Evolutionary conservation across 1,140 invertebrate genomes (phyloP).

Genomic region (Elysia chlorotica): DNA sequence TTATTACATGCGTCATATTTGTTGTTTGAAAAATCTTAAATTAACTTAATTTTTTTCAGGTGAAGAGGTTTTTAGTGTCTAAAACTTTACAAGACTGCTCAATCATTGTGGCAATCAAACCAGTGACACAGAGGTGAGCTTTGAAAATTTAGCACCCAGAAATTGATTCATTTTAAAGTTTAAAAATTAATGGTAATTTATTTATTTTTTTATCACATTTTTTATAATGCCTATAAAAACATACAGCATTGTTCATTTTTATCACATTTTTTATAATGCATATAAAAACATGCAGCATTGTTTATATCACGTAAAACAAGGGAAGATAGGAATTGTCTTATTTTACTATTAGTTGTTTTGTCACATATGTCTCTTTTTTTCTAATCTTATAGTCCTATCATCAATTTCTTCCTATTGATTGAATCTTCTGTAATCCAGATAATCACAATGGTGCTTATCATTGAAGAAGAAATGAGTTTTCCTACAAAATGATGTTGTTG

Average conservation of each 20-base stretch:
- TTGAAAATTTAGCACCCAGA: no score
- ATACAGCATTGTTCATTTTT: neutral
- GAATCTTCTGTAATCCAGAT: no score
- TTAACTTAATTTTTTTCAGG: constrained; percentile 32
- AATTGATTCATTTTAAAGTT: no score
- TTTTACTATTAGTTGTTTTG: no score
- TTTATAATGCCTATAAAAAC: neutral
- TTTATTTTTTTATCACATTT: neutral
- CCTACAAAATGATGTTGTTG: no score
- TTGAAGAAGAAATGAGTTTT: no score
- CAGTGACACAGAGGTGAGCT: constrained; percentile 21
- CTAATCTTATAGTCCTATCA: no score
- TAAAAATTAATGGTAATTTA: neutral
- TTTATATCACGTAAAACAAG: no score
- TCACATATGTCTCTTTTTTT: no score
- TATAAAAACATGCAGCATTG: neutral
- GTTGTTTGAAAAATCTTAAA: neutral
- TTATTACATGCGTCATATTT: neutral
- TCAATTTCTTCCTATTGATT: no score
- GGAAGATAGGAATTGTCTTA: no score
- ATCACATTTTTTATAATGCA: neutral
- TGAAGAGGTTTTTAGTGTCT: constrained; percentile 51
- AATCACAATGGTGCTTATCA: no score
- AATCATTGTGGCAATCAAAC: constrained; percentile 53
- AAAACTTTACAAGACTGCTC: constrained; percentile 58